Base-by-base conservation (phyloP, 2,113 vertebrate species). In the Trichomycterus rosablanca region DNA sequence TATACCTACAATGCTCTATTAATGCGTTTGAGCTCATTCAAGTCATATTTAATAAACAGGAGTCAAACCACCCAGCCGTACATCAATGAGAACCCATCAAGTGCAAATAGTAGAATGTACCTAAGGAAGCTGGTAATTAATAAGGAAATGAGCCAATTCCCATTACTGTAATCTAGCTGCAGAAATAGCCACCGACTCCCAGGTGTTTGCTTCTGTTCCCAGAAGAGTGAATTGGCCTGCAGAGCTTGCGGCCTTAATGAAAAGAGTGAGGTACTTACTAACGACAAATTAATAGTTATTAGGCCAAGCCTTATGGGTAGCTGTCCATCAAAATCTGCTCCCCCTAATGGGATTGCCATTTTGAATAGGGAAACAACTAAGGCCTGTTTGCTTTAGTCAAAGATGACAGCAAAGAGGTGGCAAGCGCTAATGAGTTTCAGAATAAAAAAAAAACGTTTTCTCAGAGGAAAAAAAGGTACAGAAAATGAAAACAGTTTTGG, bases 211-310 rank as follows among this genome's bases (percentile, higher is more conserved):
- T 19, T 62, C 50, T 55, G 71, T 63, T 74, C 70, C 77, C 77
- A 58, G 15, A 45, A 34, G 57, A 24, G 46, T 67, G 73, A 62
- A 65, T 44, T 34, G 51, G 68, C 65, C 40, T 70, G 60, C 35
- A 71, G 62, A 19, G 59, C 24, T 59, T 35, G 16, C 30, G 60
- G 46, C 69, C 68, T 73, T 80, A 76, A 81, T 79, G 72, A 72
- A 80, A 76, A 79, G 67, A 68, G 70, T 68, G 49, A 74, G 61
- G 70, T 79, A 84, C 71, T 78, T 77, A 72, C 66, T 75, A 76
- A 75, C 39, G 63, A 57, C 58, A 74, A 81, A 85, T 80, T 71
- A 75, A 80, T 74, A 79, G 74, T 73, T 71, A 80, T 74, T 68
- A 59, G 61, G 57, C 64, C 75, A 73, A 57, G 71, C 64, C 66